A percentile compares a stretch with the other conserved stretches of the same genome.
phyloP scores from a whole-genome alignment of 2,113 vertebrate species.

The Phyllopteryx taeniolatus region DNA sequence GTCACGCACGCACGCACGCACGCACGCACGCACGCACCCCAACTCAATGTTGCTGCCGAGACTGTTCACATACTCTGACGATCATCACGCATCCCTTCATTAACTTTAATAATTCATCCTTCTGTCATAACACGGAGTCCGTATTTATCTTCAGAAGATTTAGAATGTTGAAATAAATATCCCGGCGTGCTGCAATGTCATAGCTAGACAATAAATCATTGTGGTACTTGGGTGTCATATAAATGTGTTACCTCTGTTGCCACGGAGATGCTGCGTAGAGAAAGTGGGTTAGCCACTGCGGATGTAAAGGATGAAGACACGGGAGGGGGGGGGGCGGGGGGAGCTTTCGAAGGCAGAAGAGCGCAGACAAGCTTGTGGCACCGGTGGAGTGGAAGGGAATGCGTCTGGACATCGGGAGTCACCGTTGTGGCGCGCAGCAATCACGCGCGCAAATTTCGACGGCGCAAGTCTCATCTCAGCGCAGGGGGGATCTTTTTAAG shows the following conservation, averaged over 20 bases:
- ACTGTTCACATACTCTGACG: conserved; percentile 1
- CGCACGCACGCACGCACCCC: background rate
- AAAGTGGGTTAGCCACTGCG: conserved; percentile 63
- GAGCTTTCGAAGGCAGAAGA: background rate
- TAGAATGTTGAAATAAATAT: background rate
- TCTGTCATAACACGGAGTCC: conserved; percentile 5
- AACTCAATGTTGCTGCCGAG: conserved; percentile 1
- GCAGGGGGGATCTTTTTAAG: background rate
- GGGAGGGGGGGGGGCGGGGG: conserved; percentile 37
- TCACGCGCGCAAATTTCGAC: conserved; percentile 34
- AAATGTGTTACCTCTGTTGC: conserved; percentile 38
- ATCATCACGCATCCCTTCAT: background rate
- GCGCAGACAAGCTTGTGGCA: conserved; percentile 47
- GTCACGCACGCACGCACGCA: conserved; percentile 6
- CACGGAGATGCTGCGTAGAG: conserved; percentile 28
- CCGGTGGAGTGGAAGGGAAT: conserved; percentile 71
- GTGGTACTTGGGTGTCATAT: background rate
- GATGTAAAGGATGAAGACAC: conserved; percentile 24
- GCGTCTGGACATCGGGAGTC: conserved; percentile 63
- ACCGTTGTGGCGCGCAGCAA: conserved; percentile 43
- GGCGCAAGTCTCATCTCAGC: conserved; percentile 7
- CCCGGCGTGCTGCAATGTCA: background rate
- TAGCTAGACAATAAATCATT: background rate
- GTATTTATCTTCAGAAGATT: background rate
- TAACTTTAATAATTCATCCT: conserved; percentile 17